Percentiles rank a stretch among this genome's conserved stretches.
phyloP scores from a whole-genome alignment of 2,797 vertebrate genomes.

The Sparus aurata region DNA sequence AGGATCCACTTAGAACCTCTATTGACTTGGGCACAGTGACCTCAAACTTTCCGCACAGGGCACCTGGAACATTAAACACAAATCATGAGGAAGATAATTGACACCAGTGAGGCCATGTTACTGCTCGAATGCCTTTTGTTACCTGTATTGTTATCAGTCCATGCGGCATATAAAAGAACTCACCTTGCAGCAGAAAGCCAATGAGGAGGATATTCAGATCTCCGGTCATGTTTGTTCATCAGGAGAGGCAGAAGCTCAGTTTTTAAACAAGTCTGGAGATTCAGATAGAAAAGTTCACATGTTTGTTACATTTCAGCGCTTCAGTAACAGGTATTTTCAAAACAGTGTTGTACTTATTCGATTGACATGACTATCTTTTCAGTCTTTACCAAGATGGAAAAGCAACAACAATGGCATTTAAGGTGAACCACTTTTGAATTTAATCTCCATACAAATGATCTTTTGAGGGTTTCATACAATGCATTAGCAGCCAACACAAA shows the following conservation, averaged over 20 bases:
- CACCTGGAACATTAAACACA: conserved; percentile 35
- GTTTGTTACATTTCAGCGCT: background rate
- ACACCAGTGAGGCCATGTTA: too few species aligned
- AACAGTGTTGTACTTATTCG: too few species aligned
- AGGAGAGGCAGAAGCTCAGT: background rate
- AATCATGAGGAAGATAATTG: background rate
- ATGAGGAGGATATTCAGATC: conserved; percentile 8
- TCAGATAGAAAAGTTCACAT: background rate
- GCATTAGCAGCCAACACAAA: too few species aligned
- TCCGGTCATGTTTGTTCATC: conserved; percentile 9
- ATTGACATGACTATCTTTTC: too few species aligned
- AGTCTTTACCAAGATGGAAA: too few species aligned
- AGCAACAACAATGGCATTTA: too few species aligned
- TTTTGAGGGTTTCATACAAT: too few species aligned
- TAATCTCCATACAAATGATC: too few species aligned
- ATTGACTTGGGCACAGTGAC: too few species aligned
- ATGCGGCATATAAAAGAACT: background rate
- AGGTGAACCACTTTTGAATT: too few species aligned
- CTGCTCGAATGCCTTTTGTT: too few species aligned
- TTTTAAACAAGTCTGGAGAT: background rate
- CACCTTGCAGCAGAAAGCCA: conserved; percentile 36
- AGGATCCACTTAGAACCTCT: conserved; percentile 24
- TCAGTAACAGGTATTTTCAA: background rate
- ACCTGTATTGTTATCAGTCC: background rate
- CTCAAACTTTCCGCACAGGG: background rate